These are phyloP conservation scores for Globicephala melas DNA, from an alignment of 2,113 vertebrate species.

Conservation along the genomic window DNA sequence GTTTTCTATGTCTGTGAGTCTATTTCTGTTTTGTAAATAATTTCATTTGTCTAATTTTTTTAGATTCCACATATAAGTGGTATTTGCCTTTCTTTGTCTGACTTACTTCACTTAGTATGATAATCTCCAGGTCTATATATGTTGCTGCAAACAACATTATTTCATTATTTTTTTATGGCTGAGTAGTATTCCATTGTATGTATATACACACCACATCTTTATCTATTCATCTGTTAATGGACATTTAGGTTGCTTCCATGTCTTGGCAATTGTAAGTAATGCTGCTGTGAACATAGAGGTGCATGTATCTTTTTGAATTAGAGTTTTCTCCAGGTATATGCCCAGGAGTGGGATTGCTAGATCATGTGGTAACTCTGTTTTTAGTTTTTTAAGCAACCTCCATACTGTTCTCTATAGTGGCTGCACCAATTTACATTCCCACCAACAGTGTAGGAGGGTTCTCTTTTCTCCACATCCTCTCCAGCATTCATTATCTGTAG, in stretches of 20 bases:
- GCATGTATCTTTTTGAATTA: too few relatives aligned
- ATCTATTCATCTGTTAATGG: background rate
- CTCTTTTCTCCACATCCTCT: too few relatives aligned
- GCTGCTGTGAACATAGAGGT: background rate
- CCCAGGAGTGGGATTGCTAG: too few relatives aligned
- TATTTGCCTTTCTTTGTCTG: background rate
- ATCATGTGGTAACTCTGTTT: too few relatives aligned
- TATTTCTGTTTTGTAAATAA: background rate
- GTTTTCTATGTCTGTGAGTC: too few relatives aligned
- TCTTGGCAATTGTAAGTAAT: background rate
- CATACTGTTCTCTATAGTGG: too few relatives aligned
- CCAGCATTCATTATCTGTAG: too few relatives aligned
- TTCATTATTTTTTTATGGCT: background rate
- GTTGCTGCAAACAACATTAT: background rate
- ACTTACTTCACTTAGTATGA: background rate
- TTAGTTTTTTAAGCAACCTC: too few relatives aligned
- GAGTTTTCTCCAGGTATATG: too few relatives aligned
- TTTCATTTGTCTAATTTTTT: background rate
- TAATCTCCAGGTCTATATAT: background rate
- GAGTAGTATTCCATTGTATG: background rate
- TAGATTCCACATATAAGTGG: background rate
- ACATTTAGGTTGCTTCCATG: background rate
- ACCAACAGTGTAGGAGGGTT: too few relatives aligned
- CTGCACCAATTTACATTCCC: too few relatives aligned
- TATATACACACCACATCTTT: background rate